Base-by-base conservation (phyloP, 2,113 vertebrate species). In the Passer domesticus region DNA sequence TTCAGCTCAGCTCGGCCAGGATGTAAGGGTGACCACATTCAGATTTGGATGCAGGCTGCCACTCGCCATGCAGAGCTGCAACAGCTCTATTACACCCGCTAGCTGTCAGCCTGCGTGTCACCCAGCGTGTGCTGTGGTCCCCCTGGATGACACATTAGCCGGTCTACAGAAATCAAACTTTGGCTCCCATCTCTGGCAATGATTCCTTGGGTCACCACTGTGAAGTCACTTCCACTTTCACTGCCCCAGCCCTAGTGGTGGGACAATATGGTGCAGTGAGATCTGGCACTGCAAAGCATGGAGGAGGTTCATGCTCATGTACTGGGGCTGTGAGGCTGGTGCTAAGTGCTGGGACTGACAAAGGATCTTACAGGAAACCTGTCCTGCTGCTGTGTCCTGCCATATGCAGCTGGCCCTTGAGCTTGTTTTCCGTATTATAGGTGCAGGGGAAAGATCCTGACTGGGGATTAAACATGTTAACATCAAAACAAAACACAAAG, bases 401-500 rank as follows among this genome's bases (percentile, higher is more conserved):
- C 46, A 59, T 0, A 3, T 31, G 62, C 23, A 70, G 50, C 33
- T 11, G 6, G 55, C 7, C 21, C 56, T 74, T 0, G 1, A 60
- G 35, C 46, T 74, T 84, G 58, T 82, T 90, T 93, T 37, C 80
- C 13, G 1, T 44, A 10, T 30, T 81, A 39, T 17, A 72, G 39
- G 23, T 56, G 21, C 49, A 50, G 39, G 41, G 83, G 70, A 89
- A 87, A 68, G 49, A 73, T 52, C 46, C 47, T 77, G 60, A 70
- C 43, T 50, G 46, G 21, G 52, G 33, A 69, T 63, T 72, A 82
- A 82, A 76, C 2, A 73, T 37, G 27, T 64, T 86, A 80, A 37
- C 30, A 89, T 76, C 25, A 73, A 86, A 94, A 62, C 43, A 90
- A 94, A 86, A 46, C 33, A 83, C 69, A 77, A 75, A 86, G 56